Base-by-base conservation (phyloP, 2,113 vertebrate genomes). In the Asarcornis scutulata region DNA sequence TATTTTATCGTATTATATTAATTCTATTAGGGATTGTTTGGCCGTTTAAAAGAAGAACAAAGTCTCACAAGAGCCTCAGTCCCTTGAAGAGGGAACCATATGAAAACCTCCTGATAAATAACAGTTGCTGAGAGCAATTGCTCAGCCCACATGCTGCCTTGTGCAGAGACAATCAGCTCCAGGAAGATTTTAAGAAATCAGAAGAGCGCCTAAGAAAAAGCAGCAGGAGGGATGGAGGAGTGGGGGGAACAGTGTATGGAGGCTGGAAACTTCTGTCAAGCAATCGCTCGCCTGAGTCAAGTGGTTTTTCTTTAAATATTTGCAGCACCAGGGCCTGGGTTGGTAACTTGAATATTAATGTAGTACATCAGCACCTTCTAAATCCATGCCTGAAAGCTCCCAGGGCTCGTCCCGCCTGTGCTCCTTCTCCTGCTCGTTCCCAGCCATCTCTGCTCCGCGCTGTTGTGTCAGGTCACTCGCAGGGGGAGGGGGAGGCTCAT, bases 61-160 rank as follows among this genome's bases (percentile, higher is more conserved):
- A 93, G 60, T 79, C 69, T 87, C 4, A 3, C n/a, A 76, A 79
- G 69, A 91, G 44, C 58, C 48, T 79, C 2, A 0, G 31, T 76
- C 53, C 34, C 83, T 94, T 88, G 56, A 66, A 60, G 73, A 93
- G 62, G 48, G 29, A 68, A 7, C 5, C 14, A 4, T 62, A 79
- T 73, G 82, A 94, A 95, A 91, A 81, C 67, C 64, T 86, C 73
- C 83, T 93, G 96, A 91, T 95, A 94, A 96, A 91, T 86, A 96
- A 84, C 93, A 96, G 92, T 93, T 94, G 90, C 77, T 81, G 73
- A 81, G 76, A 95, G 88, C 66, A 93, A 91, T 91, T 91, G 73
- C 69, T 95, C 91, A 92, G 20, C 95, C 92, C 88, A 96, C 83
- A 5, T 21, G 1, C 69, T 94, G 91, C 44, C 31, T 62, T 36